Percentiles rank a stretch among this genome's conserved stretches.
phyloP scores from a whole-genome alignment of 1,140 invertebrate genomes.

The Drosophila neocordata region DNA sequence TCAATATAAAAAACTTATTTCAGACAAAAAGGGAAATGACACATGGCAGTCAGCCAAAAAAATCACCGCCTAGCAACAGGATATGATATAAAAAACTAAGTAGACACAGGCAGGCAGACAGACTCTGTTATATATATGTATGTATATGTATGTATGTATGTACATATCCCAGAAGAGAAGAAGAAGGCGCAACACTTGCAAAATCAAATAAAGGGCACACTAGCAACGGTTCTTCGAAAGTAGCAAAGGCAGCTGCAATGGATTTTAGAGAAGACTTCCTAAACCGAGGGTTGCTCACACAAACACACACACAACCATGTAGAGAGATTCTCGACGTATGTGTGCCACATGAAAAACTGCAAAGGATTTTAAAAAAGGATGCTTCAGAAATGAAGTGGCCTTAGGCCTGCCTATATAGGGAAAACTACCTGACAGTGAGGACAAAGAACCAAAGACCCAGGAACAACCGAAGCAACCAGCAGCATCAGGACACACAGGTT shows the following conservation, averaged over 20 bases:
- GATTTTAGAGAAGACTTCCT: conserved; percentile 51
- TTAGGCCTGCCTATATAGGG: conserved; percentile 35
- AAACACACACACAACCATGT: conserved; percentile 24
- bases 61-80: conserved; percentile 64
- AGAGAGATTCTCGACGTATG: conserved; percentile 46
- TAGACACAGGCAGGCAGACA: conserved; percentile 7
- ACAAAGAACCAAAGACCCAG: conserved; percentile 54
- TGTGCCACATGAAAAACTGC: conserved; percentile 72
- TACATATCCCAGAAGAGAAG: neutral
- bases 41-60: conserved; percentile 15
- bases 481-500: conserved; percentile 58
- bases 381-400: conserved; percentile 52
- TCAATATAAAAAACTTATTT: neutral
- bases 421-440: conserved; percentile 67
- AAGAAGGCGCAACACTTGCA: conserved; percentile 66
- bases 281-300: conserved; percentile 60
- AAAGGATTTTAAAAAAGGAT: conserved; percentile 57
- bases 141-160: neutral
- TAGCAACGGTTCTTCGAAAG: conserved; percentile 9
- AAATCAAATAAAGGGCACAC: conserved; percentile 63
- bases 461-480: conserved; percentile 14
- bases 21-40: conserved; percentile 8
- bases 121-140: too few species aligned
- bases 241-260: conserved; percentile 59
- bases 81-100: conserved; percentile 21